Evolutionary conservation across 2,113 vertebrate species (phyloP).

Genomic region (Ibidorhyncha struthersii): DNA sequence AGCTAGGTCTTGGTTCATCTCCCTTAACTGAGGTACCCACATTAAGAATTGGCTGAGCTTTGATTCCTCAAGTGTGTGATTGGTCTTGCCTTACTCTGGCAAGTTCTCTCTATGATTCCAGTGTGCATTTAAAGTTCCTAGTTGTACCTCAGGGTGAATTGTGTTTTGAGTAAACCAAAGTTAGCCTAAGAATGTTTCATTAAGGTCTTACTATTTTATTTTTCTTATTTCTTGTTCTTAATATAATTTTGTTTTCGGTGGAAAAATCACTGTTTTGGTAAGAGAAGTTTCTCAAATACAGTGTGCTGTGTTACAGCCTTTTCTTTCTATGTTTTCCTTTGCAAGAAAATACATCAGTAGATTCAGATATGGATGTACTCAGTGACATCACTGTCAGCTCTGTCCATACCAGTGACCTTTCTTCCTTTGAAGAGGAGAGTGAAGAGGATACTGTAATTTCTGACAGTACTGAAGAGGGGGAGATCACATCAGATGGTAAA

Average conservation of each 20-base stretch:
- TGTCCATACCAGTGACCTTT: conserved; percentile 97
- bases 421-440: conserved; percentile 94
- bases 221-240: not conserved
- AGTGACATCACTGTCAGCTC: conserved; percentile 98
- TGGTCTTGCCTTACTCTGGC: not conserved
- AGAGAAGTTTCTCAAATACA: not conserved
- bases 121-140: not conserved
- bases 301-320: not conserved
- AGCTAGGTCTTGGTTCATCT: not conserved
- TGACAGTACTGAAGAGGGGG: conserved; percentile 93
- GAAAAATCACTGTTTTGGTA: not conserved
- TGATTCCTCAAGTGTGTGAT: not conserved
- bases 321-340: conserved; percentile 2
- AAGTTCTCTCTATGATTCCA: not conserved
- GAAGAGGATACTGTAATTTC: conserved; percentile 86
- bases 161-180: not conserved
- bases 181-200: not conserved
- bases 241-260: not conserved
- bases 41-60: not conserved
- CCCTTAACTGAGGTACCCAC: not conserved
- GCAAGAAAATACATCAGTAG: conserved; percentile 84
- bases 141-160: not conserved
- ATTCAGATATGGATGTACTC: conserved; percentile 92
- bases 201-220: not conserved
- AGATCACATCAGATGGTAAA: conserved; percentile 88